Conservation (phyloP, 1,140 invertebrate genomes). For the Bathynomus jamesi region DNA sequence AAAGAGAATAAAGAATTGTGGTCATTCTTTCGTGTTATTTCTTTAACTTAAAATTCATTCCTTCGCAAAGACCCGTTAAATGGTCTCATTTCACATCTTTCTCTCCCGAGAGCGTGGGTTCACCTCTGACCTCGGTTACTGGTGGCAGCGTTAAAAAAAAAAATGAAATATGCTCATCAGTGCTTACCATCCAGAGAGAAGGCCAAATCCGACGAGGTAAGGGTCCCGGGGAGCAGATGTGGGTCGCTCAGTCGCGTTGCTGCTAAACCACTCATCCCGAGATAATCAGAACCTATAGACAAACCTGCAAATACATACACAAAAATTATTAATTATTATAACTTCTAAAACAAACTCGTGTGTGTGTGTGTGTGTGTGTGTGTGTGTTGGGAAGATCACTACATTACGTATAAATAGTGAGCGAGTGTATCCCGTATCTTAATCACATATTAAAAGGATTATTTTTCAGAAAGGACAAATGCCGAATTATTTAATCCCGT, state of each 20-base stretch:
- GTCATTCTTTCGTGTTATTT: too few species aligned
- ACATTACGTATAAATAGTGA: background rate
- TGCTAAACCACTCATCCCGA: constrained; percentile 47
- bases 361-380: background rate
- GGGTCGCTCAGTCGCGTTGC: constrained; percentile 51
- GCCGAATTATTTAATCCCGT: background rate
- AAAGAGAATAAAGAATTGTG: too few species aligned
- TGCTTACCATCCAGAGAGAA: constrained; percentile 70
- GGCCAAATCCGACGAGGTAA: constrained; percentile 47
- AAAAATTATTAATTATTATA: too few species aligned
- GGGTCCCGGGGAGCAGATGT: constrained; percentile 61
- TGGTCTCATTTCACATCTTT: too few species aligned
- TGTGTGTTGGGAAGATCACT: background rate
- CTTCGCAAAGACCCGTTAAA: too few species aligned
- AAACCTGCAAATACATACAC: constrained; percentile 46
- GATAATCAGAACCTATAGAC: constrained; percentile 57
- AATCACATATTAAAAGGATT: background rate
- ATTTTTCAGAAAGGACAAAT: background rate
- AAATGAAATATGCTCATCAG: too few species aligned
- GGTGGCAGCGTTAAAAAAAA: too few species aligned
- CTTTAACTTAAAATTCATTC: too few species aligned
- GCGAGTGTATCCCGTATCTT: background rate
- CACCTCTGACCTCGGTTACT: too few species aligned
- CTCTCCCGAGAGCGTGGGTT: too few species aligned
- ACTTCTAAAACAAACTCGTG: too few species aligned